phyloP scores from a whole-genome alignment of 2,888 invertebrate genomes.

The Troilus luridus region DNA sequence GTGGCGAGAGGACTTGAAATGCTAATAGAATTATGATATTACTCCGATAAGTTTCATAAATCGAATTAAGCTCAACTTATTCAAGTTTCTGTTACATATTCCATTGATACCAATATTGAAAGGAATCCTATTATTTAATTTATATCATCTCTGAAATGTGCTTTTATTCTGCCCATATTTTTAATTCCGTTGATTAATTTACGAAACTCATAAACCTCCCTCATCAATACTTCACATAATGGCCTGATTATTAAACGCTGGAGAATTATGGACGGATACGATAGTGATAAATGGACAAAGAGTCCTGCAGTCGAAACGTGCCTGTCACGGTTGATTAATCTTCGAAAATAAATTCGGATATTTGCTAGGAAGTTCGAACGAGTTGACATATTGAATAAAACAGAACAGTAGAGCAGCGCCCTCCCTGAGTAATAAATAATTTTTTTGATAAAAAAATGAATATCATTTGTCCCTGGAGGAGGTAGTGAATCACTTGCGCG shows the following conservation, averaged over 20 bases:
- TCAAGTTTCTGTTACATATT: neutral
- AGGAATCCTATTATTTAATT: neutral
- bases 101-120: neutral
- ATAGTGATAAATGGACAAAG: neutral
- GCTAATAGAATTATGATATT: neutral
- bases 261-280: neutral
- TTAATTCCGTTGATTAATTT: neutral
- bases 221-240: neutral
- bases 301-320: neutral
- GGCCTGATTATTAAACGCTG: neutral
- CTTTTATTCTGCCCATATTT: neutral
- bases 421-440: constrained; percentile 42
- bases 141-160: neutral
- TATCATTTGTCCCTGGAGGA: constrained; percentile 35
- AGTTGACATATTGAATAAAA: constrained; percentile 37
- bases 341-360: constrained; percentile 27
- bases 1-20: neutral
- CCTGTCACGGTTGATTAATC: constrained; percentile 30
- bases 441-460: constrained; percentile 19
- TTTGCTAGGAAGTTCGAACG: constrained; percentile 43
- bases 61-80: neutral
- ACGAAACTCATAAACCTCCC: neutral
- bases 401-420: neutral
- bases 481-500: constrained; percentile 20
- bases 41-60: neutral